Base-by-base conservation (phyloP, 2,797 vertebrate species). In the Pteropus rufus region DNA sequence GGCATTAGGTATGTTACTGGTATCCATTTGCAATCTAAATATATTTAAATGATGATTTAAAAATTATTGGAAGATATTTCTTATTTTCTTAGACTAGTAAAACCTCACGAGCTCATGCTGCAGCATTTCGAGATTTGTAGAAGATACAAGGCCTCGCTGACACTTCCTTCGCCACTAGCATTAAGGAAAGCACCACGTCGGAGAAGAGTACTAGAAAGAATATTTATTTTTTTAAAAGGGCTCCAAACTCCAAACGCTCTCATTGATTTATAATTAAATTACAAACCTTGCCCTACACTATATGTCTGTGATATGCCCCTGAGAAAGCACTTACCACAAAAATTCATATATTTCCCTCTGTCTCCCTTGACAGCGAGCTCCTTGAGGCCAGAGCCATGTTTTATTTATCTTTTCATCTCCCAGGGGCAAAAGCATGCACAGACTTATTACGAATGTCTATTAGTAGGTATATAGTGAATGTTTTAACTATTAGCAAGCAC, bases 251-350 rank as follows among this genome's bases (percentile, higher is more conserved):
- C 65, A 92, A 72, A 94, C 73, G 41, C 58, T 73, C 49, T 85
- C 49, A 69, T 1, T 54, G 70, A 46, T 67, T 92, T 54, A 39
- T 15, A 89, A 86, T 86, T 89, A 67, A 95, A 86, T 62, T n/a
- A 83, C 9, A 31, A 86, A 75, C 29, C 31, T 60, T 73, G 62
- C 3, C n/a, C 81, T n/a, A 83, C 24, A 36, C 10, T 16, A 2
- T 21, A 62, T 23, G 10, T 62, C 92, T 94, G 21, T 39, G 31
- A 44, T 10, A 41, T 72, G 58, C 9, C 58, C 49, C 80, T 75
- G 69, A 93, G 64, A 94, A 94, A 76, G 92, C 44, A 34, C 60
- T 95, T 62, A 23, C 14, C 31, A 54, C 52, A 65, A 86, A 89
- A 94, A 82, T 56, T n/a, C 73, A 36, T 75, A 18, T 18, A 44